phyloP scores from a whole-genome alignment of 2,888 invertebrate genomes.

The Pocota personata region DNA sequence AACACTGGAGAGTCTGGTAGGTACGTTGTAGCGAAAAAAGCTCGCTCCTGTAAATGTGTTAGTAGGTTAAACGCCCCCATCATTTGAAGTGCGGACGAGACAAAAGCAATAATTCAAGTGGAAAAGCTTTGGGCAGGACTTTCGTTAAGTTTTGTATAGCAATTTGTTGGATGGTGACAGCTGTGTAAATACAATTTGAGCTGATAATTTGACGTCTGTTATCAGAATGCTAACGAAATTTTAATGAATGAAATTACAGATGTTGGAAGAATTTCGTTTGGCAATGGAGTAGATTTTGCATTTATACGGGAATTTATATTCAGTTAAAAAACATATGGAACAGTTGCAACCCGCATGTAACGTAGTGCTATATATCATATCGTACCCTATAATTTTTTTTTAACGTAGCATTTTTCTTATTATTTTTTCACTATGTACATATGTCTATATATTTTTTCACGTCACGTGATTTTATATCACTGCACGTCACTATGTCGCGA shows the following conservation, averaged over 20 bases:
- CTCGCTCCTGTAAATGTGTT: constrained; percentile 46
- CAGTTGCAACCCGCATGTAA: too few relatives aligned
- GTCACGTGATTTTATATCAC: too few relatives aligned
- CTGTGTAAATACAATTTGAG: constrained; percentile 23
- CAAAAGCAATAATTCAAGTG: constrained; percentile 68
- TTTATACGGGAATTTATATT: too few relatives aligned
- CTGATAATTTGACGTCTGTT: constrained; percentile 61
- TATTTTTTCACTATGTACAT: too few relatives aligned
- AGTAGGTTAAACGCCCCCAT: constrained; percentile 74
- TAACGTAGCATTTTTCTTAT: too few relatives aligned
- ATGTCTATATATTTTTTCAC: too few relatives aligned
- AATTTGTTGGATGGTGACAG: constrained; percentile 4
- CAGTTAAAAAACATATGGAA: too few relatives aligned
- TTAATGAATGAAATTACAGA: constrained; percentile 27
- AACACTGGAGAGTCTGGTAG: background rate
- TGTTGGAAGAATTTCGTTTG: background rate
- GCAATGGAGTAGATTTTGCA: too few relatives aligned
- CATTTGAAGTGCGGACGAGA: constrained; percentile 65
- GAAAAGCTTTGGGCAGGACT: constrained; percentile 66
- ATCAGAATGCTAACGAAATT: constrained; percentile 31
- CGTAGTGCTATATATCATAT: too few relatives aligned
- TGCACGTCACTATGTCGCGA: too few relatives aligned
- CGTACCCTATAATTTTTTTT: too few relatives aligned
- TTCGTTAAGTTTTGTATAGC: constrained; percentile 65
- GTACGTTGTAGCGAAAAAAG: constrained; percentile 40